phyloP scores from a whole-genome alignment of 2,888 invertebrate species.

The Subacronicta megacephala region DNA sequence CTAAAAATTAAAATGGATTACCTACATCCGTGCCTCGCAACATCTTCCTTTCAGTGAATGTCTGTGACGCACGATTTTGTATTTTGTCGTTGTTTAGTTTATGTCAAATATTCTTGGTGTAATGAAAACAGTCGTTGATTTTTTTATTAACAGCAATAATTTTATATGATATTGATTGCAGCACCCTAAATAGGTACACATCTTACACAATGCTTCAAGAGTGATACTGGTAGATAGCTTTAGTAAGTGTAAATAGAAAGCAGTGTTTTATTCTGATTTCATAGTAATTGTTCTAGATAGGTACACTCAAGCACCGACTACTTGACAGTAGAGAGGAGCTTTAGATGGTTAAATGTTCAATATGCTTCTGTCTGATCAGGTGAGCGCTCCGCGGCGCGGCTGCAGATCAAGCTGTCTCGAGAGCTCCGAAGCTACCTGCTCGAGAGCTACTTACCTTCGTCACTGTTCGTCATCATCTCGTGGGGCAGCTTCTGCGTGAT shows the following conservation, averaged over 20 bases:
- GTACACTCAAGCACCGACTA: conserved; percentile 44
- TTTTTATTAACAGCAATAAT: conserved; percentile 11
- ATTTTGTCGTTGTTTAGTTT: conserved; percentile 44
- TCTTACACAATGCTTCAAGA: conserved; percentile 11
- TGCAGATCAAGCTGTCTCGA: conserved; percentile 90
- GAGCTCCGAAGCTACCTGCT: conserved; percentile 90
- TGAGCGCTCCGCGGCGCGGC: conserved; percentile 90
- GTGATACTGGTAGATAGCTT: conserved; percentile 5
- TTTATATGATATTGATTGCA: conserved; percentile 15
- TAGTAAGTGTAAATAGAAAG: conserved; percentile 35
- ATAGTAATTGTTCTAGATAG: conserved; percentile 39
- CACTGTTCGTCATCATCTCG: conserved; percentile 91
- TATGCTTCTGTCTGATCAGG: conserved; percentile 71
- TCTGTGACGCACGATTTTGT: conserved; percentile 58
- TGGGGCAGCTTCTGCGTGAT: conserved; percentile 92
- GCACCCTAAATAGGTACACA: conserved; percentile 9
- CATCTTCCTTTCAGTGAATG: conserved; percentile 61
- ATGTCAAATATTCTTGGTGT: conserved; percentile 29
- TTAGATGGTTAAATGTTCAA: conserved; percentile 22
- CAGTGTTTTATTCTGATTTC: conserved; percentile 21
- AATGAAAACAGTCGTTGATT: conserved; percentile 6
- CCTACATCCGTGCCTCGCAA: conserved; percentile 70
- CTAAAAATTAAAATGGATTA: conserved; percentile 22
- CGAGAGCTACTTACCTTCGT: conserved; percentile 91
- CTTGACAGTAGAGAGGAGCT: conserved; percentile 12